phyloP scores from a whole-genome alignment of 2,888 invertebrate species.

The Drosophila siamana region DNA sequence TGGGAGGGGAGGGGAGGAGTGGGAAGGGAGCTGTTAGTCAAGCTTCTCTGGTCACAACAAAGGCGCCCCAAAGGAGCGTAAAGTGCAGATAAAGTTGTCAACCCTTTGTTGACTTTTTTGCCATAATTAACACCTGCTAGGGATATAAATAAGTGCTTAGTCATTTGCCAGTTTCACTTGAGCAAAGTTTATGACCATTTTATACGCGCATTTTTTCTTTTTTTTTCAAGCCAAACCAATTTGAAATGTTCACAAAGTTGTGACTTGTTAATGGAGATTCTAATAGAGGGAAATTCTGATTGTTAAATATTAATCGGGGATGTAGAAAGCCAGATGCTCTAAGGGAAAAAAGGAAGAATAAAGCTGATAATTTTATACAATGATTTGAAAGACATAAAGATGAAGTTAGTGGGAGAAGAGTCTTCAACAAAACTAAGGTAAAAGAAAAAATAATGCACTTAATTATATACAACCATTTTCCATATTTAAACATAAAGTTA shows the following conservation, averaged over 20 bases:
- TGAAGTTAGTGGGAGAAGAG: neutral
- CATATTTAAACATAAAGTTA: too few relatives aligned
- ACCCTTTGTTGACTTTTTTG: conserved; percentile 27
- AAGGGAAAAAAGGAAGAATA: too few relatives aligned
- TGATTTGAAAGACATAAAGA: too few relatives aligned
- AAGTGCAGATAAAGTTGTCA: conserved; percentile 27
- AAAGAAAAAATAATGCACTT: too few relatives aligned
- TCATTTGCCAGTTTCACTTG: conserved; percentile 7
- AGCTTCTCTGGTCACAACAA: conserved; percentile 12
- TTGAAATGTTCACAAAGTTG: neutral
- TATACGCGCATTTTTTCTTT: neutral
- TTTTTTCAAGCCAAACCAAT: neutral
- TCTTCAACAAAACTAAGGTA: too few relatives aligned
- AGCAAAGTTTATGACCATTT: conserved; percentile 18
- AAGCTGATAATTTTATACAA: too few relatives aligned
- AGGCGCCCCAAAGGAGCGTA: conserved; percentile 14
- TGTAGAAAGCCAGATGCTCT: too few relatives aligned
- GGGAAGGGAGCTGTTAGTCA: neutral
- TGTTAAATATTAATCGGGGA: too few relatives aligned
- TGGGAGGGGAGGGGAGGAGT: neutral
- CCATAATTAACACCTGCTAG: conserved; percentile 28
- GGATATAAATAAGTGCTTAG: conserved; percentile 20
- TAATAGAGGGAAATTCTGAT: neutral
- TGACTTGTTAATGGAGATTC: neutral
- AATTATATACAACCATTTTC: too few relatives aligned